Evolutionary conservation across 2,797 vertebrate genomes (phyloP), one percentile per base, ranked within the genome.

Genomic region (Amniataba percoides): DNA sequence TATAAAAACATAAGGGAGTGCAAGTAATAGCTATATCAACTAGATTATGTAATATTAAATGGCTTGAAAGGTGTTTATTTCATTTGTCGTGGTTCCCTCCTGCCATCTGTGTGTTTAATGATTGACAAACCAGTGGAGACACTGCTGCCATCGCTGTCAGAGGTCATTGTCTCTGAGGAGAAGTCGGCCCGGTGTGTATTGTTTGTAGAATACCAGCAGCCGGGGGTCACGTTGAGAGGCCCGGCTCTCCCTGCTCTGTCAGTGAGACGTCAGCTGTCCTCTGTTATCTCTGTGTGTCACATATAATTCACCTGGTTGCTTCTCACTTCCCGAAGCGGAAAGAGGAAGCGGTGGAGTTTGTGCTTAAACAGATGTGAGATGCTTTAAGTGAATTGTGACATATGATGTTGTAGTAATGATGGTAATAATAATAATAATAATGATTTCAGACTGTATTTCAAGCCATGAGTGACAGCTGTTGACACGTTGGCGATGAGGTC

Each of bases 201-300:
- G 74, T 78, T 63, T 53, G 51, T 56, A 78, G 31, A 67, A 2
- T 19, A n/a, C 39, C 40, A 46, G 59, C 70, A 63, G 57, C 25
- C 25, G 23, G 43, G 7, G 18, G 42, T 58, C 16, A 3, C 27
- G 7, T 5, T 31, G 3, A 16, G 49, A 68, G 61, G 87, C 87
- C 86, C 65, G 9, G 83, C 83, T 83, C n/a, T 0, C 57, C 88
- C 66, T 23, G 87, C 82, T 84, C 39, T n/a, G 69, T 71, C 43
- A 57, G 68, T n/a, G 27, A 21, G 19, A 67, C 39, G 21, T 74
- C 73, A 64, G 60, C 78, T 43, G 43, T 39, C n/a, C 40, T 56
- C 11, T 31, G 42, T 52, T 69, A 56, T 83, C 58, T 68, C n/a
- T 64, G 25, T 13, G 6, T 25, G 43, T 59, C 48, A 6, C 7